Base-by-base conservation (phyloP, 2,113 vertebrate genomes). In the Muscicapa adusta region DNA sequence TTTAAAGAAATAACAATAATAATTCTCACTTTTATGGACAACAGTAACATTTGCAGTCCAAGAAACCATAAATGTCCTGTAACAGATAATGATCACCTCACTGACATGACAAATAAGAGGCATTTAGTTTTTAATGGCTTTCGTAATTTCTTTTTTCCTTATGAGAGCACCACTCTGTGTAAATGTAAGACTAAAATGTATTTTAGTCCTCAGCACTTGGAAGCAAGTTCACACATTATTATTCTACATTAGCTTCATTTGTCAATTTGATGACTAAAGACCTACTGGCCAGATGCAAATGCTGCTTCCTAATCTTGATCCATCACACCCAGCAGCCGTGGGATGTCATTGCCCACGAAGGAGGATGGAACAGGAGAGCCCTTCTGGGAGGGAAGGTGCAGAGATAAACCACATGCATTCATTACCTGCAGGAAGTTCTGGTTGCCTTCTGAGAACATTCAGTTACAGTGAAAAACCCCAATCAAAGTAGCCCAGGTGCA, bases 181-280 rank as follows among this genome's bases (percentile, higher is more conserved):
- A 96, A 97, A 94, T 51, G 22, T 68, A 77, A 68, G 45, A 33
- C 54, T 45, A 68, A 96, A 97, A 94, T 70, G 43, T 42, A 68
- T 96, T 94, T 91, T 36, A 85, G 82, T 91, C 72, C 79, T 96
- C 73, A 86, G 56, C 57, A 94, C 86, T 96, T 92, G 92, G 95
- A 96, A 96, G 78, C 61, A 90, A 96, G 88, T 62, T 95, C 60
- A 89, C 51, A 82, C 43, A 91, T 98, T 97, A 97, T 97, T 97
- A 98, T 97, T 97, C 97, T 38, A 95, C 89, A 90, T 97, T 94
- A 96, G 97, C 91, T 94, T 88, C 91, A 93, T 97, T 98, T 97
- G 96, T 94, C 93, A 93, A 95, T 97, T 94, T 93, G 89, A 94
- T 97, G 95, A 97, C 95, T 96, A 68, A 96, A 96, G 89, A 95